phyloP scores from a whole-genome alignment of 2,113 vertebrate genomes.

The Alouatta palliata region DNA sequence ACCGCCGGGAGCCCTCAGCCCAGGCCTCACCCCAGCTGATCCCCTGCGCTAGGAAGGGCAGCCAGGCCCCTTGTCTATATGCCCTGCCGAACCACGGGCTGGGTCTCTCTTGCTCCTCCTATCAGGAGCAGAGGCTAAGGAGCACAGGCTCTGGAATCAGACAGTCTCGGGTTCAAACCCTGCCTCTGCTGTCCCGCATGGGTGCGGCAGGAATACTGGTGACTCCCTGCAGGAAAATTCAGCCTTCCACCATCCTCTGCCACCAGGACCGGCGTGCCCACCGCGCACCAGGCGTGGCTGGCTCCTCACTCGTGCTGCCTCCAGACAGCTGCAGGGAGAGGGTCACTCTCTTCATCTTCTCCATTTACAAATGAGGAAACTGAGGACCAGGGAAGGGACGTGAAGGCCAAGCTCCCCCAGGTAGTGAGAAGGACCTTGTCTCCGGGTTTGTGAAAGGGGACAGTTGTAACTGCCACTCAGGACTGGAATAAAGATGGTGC shows the following conservation, averaged over 20 bases:
- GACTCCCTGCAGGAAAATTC: not conserved
- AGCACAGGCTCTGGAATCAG: not conserved
- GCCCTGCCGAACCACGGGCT: not conserved
- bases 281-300: not conserved
- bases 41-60: no score
- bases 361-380: not conserved
- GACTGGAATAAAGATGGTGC: not conserved
- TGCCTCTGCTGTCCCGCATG: not conserved
- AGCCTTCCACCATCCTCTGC: fast-evolving
- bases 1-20: fast-evolving
- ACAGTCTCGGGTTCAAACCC: not conserved
- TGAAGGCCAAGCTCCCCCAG: not conserved
- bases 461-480: not conserved
- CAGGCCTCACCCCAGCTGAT: fast-evolving
- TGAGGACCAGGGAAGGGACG: not conserved
- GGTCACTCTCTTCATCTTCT: not conserved
- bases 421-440: not conserved
- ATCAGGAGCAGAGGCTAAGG: not conserved
- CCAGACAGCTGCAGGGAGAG: not conserved
- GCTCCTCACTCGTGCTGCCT: not conserved
- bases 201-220: not conserved
- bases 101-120: not conserved
- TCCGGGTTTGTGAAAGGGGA: not conserved
- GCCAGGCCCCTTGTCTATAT: not conserved
- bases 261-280: fast-evolving